Conservation (phyloP, 2,888 invertebrate genomes). For the Argyresthia albistria region DNA sequence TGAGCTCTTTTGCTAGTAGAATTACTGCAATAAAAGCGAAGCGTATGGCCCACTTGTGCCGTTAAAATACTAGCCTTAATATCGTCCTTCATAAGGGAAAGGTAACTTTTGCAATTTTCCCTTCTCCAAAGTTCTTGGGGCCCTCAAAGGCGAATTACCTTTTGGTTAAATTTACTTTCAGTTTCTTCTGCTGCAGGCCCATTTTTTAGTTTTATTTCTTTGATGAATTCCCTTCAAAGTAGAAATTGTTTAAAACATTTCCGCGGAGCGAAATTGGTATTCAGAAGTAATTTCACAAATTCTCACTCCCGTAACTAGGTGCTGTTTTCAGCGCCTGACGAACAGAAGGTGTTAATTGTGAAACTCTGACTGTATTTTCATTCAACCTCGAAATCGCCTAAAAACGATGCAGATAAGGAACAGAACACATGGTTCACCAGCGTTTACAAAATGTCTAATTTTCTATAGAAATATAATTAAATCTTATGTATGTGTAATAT, state of each 20-base stretch:
- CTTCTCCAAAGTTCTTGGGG: slow-evolving; percentile 42
- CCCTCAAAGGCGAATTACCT: slow-evolving; percentile 66
- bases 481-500: no score
- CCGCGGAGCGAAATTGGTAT: slow-evolving; percentile 49
- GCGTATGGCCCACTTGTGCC: slow-evolving; percentile 18
- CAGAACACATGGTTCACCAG: no score
- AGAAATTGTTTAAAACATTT: slow-evolving; percentile 62
- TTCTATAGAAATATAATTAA: no score
- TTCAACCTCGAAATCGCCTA: no score
- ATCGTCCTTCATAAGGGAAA: slow-evolving; percentile 51
- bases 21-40: slow-evolving; percentile 13
- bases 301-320: slow-evolving; percentile 37
- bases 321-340: not conserved
- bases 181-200: slow-evolving; percentile 29
- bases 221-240: slow-evolving; percentile 60
- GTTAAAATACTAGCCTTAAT: slow-evolving; percentile 44
- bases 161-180: slow-evolving; percentile 58
- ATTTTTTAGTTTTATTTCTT: slow-evolving; percentile 69
- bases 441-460: no score
- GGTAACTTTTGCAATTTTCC: slow-evolving; percentile 68
- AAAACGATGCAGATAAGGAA: no score
- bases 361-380: not conserved
- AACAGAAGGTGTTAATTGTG: not conserved
- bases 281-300: slow-evolving; percentile 57
- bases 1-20: slow-evolving; percentile 11